A percentile compares a stretch with the other conserved stretches of the same genome.
These are phyloP conservation scores for Falcunculus frontatus DNA, from an alignment of 2,113 vertebrate species.

Conservation along the genomic window DNA sequence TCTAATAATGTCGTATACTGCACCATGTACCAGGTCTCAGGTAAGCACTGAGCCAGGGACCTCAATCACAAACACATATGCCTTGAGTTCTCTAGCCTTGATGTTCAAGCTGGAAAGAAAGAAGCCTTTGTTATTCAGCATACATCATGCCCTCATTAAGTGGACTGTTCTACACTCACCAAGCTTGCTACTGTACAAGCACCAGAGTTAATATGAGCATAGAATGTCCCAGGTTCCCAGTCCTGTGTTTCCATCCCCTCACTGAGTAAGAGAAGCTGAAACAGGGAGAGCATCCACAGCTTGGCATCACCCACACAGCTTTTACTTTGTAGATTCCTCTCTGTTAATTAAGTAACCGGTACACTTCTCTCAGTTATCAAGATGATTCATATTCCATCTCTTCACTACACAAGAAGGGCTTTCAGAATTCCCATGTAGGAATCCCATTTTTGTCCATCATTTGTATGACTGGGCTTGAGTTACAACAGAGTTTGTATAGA, in stretches of 20 bases:
- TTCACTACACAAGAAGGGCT: not conserved
- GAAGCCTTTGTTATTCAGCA: not conserved
- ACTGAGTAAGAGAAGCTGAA: not conserved
- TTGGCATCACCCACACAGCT: not conserved
- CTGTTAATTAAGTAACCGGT: not conserved
- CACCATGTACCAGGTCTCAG: not conserved
- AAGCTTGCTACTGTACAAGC: not conserved
- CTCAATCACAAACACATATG: not conserved
- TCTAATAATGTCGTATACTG: not conserved
- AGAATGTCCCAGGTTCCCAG: not conserved
- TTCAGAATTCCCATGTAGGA: rapidly evolving
- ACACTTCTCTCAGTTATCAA: not conserved
- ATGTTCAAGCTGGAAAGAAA: not conserved
- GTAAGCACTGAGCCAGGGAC: not conserved
- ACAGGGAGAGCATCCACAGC: not conserved
- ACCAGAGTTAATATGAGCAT: not conserved
- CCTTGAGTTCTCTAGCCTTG: not conserved
- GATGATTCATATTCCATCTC: not conserved
- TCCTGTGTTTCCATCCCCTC: not conserved
- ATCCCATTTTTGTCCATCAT: not conserved
- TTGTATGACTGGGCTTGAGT: not conserved
- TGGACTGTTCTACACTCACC: not conserved
- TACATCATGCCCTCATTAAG: not conserved
- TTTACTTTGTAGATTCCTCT: not conserved
- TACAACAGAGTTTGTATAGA: not conserved